Conservation (phyloP, 2,888 invertebrate species). For the Agrenia bidenticulata region DNA sequence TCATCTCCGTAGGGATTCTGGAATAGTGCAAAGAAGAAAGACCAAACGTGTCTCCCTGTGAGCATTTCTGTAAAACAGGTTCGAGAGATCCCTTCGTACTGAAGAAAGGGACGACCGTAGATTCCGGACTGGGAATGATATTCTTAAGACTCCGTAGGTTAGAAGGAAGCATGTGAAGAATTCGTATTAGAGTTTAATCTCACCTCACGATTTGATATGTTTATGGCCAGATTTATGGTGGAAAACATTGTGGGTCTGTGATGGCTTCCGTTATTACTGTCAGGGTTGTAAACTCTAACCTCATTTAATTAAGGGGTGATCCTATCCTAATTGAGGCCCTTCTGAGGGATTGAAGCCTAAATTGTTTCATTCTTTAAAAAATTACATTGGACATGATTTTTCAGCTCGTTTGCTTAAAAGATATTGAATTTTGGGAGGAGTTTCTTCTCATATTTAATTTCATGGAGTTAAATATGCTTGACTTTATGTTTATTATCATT, state of each 20-base stretch:
- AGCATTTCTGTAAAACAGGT: no score
- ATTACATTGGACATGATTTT: background rate
- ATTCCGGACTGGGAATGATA: no score
- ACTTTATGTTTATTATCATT: background rate
- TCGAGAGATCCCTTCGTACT: no score
- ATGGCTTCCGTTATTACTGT: background rate
- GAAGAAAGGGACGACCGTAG: no score
- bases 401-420: constrained; percentile 15
- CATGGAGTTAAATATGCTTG: background rate
- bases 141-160: no score
- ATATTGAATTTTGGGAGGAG: constrained; percentile 10
- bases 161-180: background rate
- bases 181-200: constrained; percentile 11
- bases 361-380: constrained; percentile 9
- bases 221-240: background rate
- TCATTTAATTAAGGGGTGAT: constrained; percentile 30
- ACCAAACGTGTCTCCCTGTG: no score
- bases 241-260: background rate
- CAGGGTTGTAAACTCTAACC: constrained; percentile 23
- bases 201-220: constrained; percentile 8
- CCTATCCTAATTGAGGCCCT: constrained; percentile 31
- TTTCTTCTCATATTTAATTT: background rate
- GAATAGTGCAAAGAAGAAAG: no score
- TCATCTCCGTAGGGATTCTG: no score
- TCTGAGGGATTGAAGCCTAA: constrained; percentile 16